phyloP scores from a whole-genome alignment of 2,888 invertebrate species.

The Volucella zonaria region DNA sequence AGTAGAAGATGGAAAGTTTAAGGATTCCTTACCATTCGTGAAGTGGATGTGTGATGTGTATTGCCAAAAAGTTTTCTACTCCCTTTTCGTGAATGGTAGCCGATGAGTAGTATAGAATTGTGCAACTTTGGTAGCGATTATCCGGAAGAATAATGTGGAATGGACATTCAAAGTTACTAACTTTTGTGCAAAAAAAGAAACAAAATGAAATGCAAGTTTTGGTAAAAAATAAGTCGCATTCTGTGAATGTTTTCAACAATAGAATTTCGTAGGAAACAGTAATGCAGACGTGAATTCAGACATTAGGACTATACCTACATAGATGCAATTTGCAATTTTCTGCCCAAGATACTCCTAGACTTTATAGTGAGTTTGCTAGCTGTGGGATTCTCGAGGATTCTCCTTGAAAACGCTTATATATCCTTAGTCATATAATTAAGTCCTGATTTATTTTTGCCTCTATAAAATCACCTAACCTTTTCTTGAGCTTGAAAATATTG shows the following conservation, averaged over 20 bases:
- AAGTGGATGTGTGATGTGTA: slow-evolving; percentile 6
- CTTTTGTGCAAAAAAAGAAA: background rate
- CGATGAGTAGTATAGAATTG: slow-evolving; percentile 20
- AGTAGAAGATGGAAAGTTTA: slow-evolving; percentile 65
- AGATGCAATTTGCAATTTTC: too few species aligned
- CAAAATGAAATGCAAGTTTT: slow-evolving; percentile 4
- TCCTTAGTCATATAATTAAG: too few species aligned
- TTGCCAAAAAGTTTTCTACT: slow-evolving; percentile 40
- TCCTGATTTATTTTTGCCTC: too few species aligned
- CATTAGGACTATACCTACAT: too few species aligned
- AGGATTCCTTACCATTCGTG: slow-evolving; percentile 55
- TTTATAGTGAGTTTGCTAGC: too few species aligned
- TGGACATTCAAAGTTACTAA: slow-evolving; percentile 41
- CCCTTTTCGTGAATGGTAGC: slow-evolving; percentile 24
- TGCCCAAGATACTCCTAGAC: too few species aligned
- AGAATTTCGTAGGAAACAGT: too few species aligned
- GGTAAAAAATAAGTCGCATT: background rate
- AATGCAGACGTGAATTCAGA: too few species aligned
- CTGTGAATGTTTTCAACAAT: background rate
- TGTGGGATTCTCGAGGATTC: too few species aligned
- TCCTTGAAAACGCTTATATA: too few species aligned
- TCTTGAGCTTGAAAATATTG: too few species aligned
- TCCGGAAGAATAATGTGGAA: slow-evolving; percentile 54
- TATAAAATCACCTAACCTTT: too few species aligned
- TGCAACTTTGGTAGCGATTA: slow-evolving; percentile 53